These are phyloP conservation scores for Holotrichia oblita DNA, from an alignment of 1,140 invertebrate species.

Conservation along the genomic window DNA sequence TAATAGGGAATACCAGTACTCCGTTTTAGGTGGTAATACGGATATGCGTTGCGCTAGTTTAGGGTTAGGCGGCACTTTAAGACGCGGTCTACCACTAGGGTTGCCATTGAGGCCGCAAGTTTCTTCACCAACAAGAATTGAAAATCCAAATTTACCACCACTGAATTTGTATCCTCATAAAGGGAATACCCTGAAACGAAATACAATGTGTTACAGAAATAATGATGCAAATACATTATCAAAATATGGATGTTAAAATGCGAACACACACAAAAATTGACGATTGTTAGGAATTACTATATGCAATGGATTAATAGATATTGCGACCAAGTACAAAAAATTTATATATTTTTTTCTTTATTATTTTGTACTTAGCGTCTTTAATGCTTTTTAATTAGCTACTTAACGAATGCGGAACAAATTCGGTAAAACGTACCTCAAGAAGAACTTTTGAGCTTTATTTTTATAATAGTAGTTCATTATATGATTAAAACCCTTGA, in stretches of 20 bases:
- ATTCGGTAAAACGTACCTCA: too few species aligned
- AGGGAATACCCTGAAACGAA: conserved; percentile 53
- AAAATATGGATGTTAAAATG: conserved; percentile 52
- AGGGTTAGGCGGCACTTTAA: conserved; percentile 44
- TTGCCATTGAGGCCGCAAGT: conserved; percentile 65
- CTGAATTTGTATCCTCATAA: conserved; percentile 73
- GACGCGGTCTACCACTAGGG: conserved; percentile 56
- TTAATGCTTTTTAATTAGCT: too few species aligned
- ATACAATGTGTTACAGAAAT: conserved; percentile 54
- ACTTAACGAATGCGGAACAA: too few species aligned
- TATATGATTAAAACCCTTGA: too few species aligned
- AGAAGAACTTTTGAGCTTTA: too few species aligned
- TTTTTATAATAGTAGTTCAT: too few species aligned
- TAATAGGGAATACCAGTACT: conserved; percentile 50
- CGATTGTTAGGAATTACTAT: too few species aligned
- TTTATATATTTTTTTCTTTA: too few species aligned
- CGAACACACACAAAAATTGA: not conserved
- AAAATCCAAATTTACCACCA: conserved; percentile 80
- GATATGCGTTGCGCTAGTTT: conserved; percentile 59
- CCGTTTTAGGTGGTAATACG: conserved; percentile 52
- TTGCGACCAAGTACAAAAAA: too few species aligned
- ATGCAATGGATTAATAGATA: too few species aligned
- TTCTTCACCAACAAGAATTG: conserved; percentile 81
- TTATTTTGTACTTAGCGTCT: too few species aligned
- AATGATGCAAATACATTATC: conserved; percentile 55